A percentile compares a stretch with the other conserved stretches of the same genome.
Conservation (phyloP, 2,113 vertebrate genomes). For the Prinia subflava region DNA sequence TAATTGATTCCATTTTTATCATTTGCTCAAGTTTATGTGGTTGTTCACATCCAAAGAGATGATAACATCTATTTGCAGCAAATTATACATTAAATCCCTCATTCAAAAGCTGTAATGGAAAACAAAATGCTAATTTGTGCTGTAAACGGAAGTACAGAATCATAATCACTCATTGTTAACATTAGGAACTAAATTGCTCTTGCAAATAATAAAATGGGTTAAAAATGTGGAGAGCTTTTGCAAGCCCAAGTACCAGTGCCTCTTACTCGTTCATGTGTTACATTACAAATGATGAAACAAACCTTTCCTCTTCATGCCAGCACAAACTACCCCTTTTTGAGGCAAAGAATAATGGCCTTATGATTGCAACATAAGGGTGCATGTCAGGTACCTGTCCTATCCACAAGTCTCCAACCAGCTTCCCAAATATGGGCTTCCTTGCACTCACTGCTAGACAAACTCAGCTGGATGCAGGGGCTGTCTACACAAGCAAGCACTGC, state of each 20-base stretch:
- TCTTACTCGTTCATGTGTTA: background rate
- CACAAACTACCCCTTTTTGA: background rate
- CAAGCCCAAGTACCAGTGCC: background rate
- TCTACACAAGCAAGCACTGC: fast-evolving
- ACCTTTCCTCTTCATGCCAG: constrained; percentile 20
- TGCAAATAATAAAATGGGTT: constrained; percentile 76
- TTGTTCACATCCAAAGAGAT: constrained; percentile 78
- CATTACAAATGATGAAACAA: constrained; percentile 6
- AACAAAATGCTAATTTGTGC: constrained; percentile 84
- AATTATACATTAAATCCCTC: constrained; percentile 84
- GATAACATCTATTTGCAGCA: constrained; percentile 85
- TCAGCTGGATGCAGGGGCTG: background rate
- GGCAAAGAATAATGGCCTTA: background rate
- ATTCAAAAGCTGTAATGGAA: constrained; percentile 81
- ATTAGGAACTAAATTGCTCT: constrained; percentile 74
- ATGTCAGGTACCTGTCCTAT: background rate
- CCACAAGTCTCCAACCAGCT: background rate
- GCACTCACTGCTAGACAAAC: background rate
- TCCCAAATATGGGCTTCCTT: background rate
- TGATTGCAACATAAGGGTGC: background rate
- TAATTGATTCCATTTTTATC: constrained; percentile 84
- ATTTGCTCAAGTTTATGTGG: constrained; percentile 81
- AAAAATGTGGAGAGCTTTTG: constrained; percentile 50
- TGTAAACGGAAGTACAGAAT: constrained; percentile 79
- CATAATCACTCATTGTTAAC: constrained; percentile 83